These are phyloP conservation scores for Agonopterix arenella DNA, from an alignment of 2,888 invertebrate species.

Conservation along the genomic window DNA sequence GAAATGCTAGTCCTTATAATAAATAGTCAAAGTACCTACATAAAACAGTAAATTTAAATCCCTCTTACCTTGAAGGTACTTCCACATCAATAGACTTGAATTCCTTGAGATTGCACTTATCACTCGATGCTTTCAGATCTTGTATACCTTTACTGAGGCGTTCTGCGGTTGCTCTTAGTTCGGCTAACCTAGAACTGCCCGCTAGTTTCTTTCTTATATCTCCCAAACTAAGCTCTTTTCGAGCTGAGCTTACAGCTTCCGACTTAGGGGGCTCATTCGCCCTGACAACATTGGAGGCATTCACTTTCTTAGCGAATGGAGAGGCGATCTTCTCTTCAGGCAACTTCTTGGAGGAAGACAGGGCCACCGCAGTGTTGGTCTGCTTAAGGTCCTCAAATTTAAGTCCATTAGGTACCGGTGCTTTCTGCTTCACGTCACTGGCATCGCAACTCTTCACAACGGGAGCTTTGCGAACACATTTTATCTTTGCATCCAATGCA, in stretches of 20 bases:
- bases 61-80: conserved; percentile 81
- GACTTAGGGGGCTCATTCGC: conserved; percentile 29
- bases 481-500: conserved; percentile 30
- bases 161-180: conserved; percentile 81
- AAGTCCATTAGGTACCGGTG: conserved; percentile 3
- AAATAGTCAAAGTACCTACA: too few relatives aligned
- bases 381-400: conserved; percentile 12
- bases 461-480: conserved; percentile 25
- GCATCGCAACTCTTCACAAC: conserved; percentile 20
- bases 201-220: conserved; percentile 83
- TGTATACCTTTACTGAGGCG: conserved; percentile 80
- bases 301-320: conserved; percentile 51
- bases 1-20: too few relatives aligned
- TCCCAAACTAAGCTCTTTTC: conserved; percentile 80
- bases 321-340: conserved; percentile 3
- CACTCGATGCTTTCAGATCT: conserved; percentile 72
- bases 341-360: neutral
- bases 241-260: conserved; percentile 61
- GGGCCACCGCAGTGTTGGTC: conserved; percentile 7
- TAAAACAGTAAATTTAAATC: neutral
- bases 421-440: conserved; percentile 9
- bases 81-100: conserved; percentile 87
- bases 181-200: conserved; percentile 81
- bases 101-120: conserved; percentile 77
- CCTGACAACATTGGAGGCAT: conserved; percentile 40